phyloP scores from a whole-genome alignment of 2,797 vertebrate genomes.

The Oceanodroma leucorhoa region DNA sequence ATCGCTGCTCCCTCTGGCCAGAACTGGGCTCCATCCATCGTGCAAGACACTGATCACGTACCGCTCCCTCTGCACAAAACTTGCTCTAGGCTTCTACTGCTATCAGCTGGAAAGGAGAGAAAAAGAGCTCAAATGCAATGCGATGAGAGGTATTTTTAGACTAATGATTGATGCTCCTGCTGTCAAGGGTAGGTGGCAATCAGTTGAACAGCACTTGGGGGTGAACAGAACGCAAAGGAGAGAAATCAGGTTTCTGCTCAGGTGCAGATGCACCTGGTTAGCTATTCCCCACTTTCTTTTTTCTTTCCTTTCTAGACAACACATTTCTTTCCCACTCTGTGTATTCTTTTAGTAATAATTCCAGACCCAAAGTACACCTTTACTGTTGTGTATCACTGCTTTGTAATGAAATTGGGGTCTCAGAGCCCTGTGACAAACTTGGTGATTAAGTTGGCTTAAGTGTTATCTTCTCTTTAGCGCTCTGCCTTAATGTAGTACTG shows the following conservation, averaged over 20 bases:
- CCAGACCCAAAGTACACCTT: background rate
- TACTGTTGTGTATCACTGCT: background rate
- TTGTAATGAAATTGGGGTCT: background rate
- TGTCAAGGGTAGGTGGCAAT: background rate
- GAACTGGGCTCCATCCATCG: background rate
- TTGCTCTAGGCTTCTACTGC: background rate
- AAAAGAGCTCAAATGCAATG: background rate
- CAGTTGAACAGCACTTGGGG: conserved; percentile 6
- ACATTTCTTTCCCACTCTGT: background rate
- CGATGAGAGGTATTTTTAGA: background rate
- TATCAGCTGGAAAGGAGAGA: background rate
- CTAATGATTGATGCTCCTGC: background rate
- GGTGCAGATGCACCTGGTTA: background rate
- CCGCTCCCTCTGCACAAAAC: background rate
- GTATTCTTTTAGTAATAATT: background rate
- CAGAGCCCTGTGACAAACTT: background rate
- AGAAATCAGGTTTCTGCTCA: background rate
- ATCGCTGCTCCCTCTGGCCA: background rate
- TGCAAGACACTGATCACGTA: background rate
- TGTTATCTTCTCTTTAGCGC: background rate
- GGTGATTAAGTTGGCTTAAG: background rate
- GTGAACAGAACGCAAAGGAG: background rate
- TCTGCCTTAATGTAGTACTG: background rate
- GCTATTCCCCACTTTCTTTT: background rate
- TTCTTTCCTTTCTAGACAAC: background rate